A percentile compares a stretch with the other conserved stretches of the same genome.
Evolutionary conservation across 2,113 vertebrate species (phyloP).

Genomic region (Odobenus rosmarus): DNA sequence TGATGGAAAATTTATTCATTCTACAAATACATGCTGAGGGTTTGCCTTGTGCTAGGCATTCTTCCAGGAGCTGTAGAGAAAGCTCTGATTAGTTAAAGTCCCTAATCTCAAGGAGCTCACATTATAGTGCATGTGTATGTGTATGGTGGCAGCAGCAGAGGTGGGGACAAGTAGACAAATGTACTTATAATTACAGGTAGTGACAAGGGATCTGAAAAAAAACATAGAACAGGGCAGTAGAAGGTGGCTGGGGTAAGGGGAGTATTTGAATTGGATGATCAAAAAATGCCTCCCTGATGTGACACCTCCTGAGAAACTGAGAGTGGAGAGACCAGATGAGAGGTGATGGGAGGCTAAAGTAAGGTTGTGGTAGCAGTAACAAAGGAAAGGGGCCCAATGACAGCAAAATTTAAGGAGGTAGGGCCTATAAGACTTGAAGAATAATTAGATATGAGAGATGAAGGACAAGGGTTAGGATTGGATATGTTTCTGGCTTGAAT

Average conservation of each 20-base stretch:
- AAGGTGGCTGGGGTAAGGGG: neutral
- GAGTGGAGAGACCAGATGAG: neutral
- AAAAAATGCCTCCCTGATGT: neutral
- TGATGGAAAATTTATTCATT: slow-evolving; percentile 19
- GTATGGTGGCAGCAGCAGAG: neutral
- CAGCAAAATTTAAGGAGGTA: neutral
- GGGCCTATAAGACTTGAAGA: neutral
- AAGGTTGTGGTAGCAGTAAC: neutral
- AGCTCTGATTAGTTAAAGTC: neutral
- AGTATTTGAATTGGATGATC: neutral
- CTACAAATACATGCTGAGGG: neutral
- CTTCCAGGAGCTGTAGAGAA: neutral
- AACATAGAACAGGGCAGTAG: neutral
- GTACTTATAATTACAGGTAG: neutral
- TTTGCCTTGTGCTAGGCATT: neutral
- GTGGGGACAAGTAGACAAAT: neutral
- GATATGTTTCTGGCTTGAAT: neutral
- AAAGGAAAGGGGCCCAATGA: neutral
- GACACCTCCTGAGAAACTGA: neutral
- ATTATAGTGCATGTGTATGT: neutral
- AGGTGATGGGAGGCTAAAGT: neutral
- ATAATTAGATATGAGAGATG: neutral
- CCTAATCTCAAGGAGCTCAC: neutral
- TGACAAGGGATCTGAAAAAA: neutral
- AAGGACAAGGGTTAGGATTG: neutral